phyloP scores from a whole-genome alignment of 2,888 invertebrate genomes.

The Lycaena phlaeas region DNA sequence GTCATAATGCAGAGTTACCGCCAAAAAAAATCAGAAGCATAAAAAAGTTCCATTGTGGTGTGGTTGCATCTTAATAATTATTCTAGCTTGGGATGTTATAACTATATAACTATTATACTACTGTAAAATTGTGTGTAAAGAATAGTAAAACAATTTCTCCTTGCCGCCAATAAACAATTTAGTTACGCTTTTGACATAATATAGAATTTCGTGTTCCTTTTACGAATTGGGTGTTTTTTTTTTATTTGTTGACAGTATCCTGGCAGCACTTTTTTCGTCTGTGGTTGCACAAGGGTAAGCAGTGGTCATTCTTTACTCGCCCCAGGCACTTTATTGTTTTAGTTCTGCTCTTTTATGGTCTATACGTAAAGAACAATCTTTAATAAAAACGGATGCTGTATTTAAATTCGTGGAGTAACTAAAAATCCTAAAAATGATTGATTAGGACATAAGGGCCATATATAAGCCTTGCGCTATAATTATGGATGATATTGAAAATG shows the following conservation, averaged over 20 bases:
- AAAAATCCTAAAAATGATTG: no score
- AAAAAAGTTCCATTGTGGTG: conserved; percentile 11
- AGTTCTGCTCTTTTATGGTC: neutral
- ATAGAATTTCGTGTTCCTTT: conserved; percentile 6
- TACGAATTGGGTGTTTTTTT: conserved; percentile 9
- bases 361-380: no score
- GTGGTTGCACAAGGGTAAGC: conserved; percentile 4
- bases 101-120: conserved; percentile 14
- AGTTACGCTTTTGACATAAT: conserved; percentile 13
- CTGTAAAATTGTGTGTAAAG: conserved; percentile 12
- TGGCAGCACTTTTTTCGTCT: neutral
- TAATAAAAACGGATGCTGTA: no score
- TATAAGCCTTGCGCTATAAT: no score
- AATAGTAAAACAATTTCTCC: conserved; percentile 12
- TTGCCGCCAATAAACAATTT: conserved; percentile 8
- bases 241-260: conserved; percentile 1
- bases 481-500: no score
- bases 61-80: conserved; percentile 12
- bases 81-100: conserved; percentile 9
- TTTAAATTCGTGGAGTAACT: no score
- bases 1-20: conserved; percentile 9
- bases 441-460: no score
- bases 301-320: conserved; percentile 1
- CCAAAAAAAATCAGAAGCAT: conserved; percentile 10
- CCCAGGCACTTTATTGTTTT: neutral